A percentile compares a stretch with the other conserved stretches of the same genome.
These are phyloP conservation scores for Teleogryllus occipitalis DNA, from an alignment of 1,140 invertebrate genomes.

Conservation along the genomic window DNA sequence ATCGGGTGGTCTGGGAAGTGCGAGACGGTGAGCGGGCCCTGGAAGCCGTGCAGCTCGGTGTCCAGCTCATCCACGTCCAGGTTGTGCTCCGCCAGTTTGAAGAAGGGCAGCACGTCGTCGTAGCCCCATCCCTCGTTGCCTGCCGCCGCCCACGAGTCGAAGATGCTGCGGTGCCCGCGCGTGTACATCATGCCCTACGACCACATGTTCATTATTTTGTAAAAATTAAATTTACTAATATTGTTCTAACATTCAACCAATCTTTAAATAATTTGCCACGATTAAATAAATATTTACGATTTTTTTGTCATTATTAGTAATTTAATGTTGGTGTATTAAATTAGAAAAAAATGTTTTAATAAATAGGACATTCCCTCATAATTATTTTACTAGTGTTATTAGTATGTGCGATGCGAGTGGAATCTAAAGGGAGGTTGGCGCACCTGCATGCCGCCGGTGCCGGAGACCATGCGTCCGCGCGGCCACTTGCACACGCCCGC, in stretches of 20 bases:
- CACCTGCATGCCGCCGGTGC: constrained; percentile 46
- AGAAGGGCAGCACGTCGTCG: constrained; percentile 60
- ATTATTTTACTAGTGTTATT: no score
- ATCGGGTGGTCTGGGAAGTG: constrained; percentile 28
- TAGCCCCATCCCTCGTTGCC: constrained; percentile 64
- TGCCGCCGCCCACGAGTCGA: constrained; percentile 60
- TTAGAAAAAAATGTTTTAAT: no score
- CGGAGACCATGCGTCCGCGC: constrained; percentile 18
- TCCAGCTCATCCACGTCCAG: constrained; percentile 16
- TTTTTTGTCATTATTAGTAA: no score
- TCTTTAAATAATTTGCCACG: no score
- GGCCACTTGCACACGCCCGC: constrained; percentile 22
- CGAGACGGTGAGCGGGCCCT: constrained; percentile 40
- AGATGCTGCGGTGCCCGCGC: constrained; percentile 66
- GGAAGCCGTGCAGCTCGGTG: constrained; percentile 36
- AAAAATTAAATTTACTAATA: no score
- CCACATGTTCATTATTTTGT: no score
- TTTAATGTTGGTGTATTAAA: no score
- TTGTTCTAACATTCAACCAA: no score
- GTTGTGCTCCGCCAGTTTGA: constrained; percentile 49
- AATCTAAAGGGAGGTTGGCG: no score
- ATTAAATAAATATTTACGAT: no score
- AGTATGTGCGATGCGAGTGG: no score
- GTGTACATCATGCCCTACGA: constrained; percentile 88
- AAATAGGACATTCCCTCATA: no score